Conservation (phyloP, 2,888 invertebrate species). For the Trissolcus japonicus region DNA sequence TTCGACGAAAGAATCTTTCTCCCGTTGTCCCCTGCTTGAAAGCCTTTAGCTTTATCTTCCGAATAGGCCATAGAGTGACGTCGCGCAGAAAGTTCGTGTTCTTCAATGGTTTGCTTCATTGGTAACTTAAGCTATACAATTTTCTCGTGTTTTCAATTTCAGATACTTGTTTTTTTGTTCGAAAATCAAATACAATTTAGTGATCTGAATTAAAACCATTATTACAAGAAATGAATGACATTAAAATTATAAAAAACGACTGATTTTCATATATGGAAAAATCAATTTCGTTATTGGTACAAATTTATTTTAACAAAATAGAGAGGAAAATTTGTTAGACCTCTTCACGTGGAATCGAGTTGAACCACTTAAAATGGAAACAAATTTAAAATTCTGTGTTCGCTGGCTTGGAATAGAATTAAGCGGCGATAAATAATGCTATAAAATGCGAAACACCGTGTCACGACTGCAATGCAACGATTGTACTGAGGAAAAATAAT, state of each 20-base stretch:
- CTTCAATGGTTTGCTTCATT: constrained; percentile 54
- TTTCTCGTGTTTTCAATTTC: constrained; percentile 24
- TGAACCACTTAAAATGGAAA: too few species aligned
- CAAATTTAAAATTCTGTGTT: not conserved
- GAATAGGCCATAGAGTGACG: constrained; percentile 52
- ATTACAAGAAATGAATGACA: too few species aligned
- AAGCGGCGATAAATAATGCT: constrained; percentile 6
- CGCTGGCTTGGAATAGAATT: not conserved
- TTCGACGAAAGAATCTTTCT: constrained; percentile 25
- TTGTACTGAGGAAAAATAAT: constrained; percentile 7
- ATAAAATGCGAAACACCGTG: constrained; percentile 5
- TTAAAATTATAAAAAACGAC: too few species aligned
- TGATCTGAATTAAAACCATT: too few species aligned
- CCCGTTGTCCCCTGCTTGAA: constrained; percentile 29
- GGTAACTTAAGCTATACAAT: constrained; percentile 53
- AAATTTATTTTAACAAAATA: too few species aligned
- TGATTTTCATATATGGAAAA: too few species aligned
- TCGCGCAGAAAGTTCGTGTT: constrained; percentile 54
- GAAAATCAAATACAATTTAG: not conserved
- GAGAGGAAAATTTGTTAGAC: too few species aligned
- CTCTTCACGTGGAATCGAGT: too few species aligned
- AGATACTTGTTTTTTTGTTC: not conserved
- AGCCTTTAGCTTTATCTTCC: constrained; percentile 51
- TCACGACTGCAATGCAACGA: not conserved
- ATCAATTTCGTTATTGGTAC: too few species aligned